These are phyloP conservation scores for Orius insidiosus DNA, from an alignment of 1,140 invertebrate genomes.

Conservation along the genomic window DNA sequence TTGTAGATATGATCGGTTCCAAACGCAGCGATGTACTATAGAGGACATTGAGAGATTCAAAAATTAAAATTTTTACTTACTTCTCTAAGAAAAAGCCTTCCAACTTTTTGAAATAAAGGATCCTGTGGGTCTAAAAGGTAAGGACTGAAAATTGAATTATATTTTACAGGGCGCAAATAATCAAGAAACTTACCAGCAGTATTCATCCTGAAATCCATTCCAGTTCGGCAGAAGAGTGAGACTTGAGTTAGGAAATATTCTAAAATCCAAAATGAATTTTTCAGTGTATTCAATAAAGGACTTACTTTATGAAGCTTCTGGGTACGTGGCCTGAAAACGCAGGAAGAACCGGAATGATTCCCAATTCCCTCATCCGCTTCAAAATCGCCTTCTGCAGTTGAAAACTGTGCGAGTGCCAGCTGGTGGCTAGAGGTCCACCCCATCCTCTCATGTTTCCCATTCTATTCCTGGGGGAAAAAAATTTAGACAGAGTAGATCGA, in stretches of 20 bases:
- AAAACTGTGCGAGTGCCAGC: conserved; percentile 51
- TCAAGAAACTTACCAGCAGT: conserved; percentile 52
- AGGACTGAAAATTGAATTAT: conserved; percentile 45
- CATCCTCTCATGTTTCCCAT: conserved; percentile 90
- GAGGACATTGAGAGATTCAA: not conserved
- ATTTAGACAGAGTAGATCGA: too few species aligned
- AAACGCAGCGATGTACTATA: conserved; percentile 43
- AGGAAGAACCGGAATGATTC: conserved; percentile 74
- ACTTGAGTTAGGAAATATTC: conserved; percentile 51
- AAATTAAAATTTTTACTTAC: conserved; percentile 12
- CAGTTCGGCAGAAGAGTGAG: conserved; percentile 45
- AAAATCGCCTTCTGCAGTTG: conserved; percentile 67
- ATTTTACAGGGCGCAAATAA: too few species aligned
- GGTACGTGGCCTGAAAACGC: conserved; percentile 85
- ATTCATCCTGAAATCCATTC: conserved; percentile 56
- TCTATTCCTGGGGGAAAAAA: conserved; percentile 57
- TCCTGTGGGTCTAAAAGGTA: conserved; percentile 61
- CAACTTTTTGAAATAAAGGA: conserved; percentile 48
- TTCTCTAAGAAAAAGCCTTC: conserved; percentile 46
- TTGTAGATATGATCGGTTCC: conserved; percentile 74
- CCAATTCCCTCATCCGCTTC: conserved; percentile 54
- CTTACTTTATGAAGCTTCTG: conserved; percentile 39
- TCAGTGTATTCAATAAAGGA: too few species aligned
- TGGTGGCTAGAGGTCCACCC: conserved; percentile 56
- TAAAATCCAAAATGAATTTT: too few species aligned